Evolutionary conservation across 2,888 invertebrate species (phyloP).

Genomic region (Priocnemis perturbator): DNA sequence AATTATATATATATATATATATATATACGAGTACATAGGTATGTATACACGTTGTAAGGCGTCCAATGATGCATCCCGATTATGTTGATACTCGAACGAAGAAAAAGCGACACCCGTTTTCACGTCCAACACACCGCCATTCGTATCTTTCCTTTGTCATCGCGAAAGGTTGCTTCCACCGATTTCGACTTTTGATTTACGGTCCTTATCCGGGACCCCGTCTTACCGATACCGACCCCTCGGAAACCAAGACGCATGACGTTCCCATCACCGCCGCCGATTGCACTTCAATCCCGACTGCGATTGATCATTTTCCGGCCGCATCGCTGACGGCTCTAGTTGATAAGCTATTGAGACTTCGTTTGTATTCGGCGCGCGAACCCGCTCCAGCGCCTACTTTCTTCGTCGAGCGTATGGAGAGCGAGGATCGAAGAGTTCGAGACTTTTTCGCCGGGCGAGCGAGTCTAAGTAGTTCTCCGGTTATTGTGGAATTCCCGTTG

Average conservation of each 20-base stretch:
- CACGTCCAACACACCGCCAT: neutral
- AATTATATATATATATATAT: neutral
- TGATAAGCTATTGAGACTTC: constrained; percentile 18
- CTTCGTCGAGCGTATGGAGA: too few relatives aligned
- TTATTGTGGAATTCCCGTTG: too few relatives aligned
- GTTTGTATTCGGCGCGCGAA: constrained; percentile 4
- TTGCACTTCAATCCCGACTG: too few relatives aligned
- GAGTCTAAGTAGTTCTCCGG: too few relatives aligned
- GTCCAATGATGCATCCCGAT: too few relatives aligned
- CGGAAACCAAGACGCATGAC: neutral
- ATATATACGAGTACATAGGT: too few relatives aligned
- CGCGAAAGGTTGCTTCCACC: constrained; percentile 37
- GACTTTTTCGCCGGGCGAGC: too few relatives aligned
- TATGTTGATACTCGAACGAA: neutral
- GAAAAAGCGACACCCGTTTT: neutral
- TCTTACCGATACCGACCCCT: too few relatives aligned
- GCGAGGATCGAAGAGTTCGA: too few relatives aligned
- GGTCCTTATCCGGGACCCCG: constrained; percentile 15
- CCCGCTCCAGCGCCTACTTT: neutral
- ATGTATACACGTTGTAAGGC: too few relatives aligned
- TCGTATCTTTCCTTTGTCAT: neutral
- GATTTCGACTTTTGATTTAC: constrained; percentile 36
- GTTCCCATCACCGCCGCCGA: neutral
- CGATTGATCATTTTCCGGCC: constrained; percentile 13
- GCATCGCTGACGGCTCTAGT: constrained; percentile 14